These are phyloP conservation scores for Magallana ariakensis DNA, from an alignment of 1,140 invertebrate species.

Conservation along the genomic window DNA sequence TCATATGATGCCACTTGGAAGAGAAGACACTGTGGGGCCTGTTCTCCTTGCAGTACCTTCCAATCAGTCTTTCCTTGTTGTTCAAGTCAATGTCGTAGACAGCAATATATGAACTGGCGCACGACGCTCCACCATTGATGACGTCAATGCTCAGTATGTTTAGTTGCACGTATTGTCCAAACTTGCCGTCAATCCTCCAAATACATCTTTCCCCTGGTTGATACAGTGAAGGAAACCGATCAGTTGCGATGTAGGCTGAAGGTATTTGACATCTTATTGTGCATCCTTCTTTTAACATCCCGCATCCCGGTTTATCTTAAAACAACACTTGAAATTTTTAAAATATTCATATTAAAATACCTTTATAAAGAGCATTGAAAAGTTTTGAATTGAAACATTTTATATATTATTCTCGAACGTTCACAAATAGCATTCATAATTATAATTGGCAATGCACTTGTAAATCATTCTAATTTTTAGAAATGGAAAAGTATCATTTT, in stretches of 20 bases:
- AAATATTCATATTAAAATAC: too few species aligned
- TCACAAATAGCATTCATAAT: too few species aligned
- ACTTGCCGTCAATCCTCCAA: constrained; percentile 53
- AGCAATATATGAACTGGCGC: constrained; percentile 45
- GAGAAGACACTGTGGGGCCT: constrained; percentile 19
- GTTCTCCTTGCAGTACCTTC: constrained; percentile 48
- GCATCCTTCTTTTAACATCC: constrained; percentile 36
- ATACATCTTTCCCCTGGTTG: constrained; percentile 36
- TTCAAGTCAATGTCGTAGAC: constrained; percentile 46
- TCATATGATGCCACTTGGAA: constrained; percentile 55
- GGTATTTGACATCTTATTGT: constrained; percentile 35
- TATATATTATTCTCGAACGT: too few species aligned
- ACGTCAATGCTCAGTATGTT: constrained; percentile 47
- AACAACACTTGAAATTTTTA: not conserved
- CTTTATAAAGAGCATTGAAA: too few species aligned
- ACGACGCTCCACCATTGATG: constrained; percentile 9
- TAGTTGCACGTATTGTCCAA: constrained; percentile 50
- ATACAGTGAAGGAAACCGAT: constrained; percentile 45
- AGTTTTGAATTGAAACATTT: too few species aligned
- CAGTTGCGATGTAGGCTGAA: constrained; percentile 49
- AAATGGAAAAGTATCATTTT: too few species aligned
- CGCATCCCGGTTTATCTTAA: constrained; percentile 53
- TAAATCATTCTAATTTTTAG: too few species aligned
- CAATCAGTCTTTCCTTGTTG: not conserved
- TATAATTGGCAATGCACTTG: too few species aligned